These are phyloP conservation scores for Meta bourneti DNA, from an alignment of 2,888 invertebrate genomes.

Conservation along the genomic window DNA sequence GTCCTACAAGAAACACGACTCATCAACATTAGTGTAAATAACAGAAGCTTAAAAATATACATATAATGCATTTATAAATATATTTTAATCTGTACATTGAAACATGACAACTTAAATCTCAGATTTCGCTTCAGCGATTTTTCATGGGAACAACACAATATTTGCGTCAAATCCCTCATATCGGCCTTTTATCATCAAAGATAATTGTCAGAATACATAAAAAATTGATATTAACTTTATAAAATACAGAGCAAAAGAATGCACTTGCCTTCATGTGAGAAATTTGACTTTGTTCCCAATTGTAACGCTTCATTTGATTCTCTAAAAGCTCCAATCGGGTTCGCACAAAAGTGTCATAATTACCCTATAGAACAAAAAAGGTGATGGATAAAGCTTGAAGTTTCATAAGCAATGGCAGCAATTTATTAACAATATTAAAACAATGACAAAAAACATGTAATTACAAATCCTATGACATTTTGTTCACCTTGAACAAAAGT, in stretches of 20 bases:
- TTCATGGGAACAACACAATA: constrained; percentile 14
- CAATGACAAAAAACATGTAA: no score
- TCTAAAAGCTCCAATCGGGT: constrained; percentile 96
- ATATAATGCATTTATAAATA: no score
- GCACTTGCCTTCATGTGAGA: constrained; percentile 94
- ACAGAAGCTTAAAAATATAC: no score
- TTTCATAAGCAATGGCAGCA: background rate
- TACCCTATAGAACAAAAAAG: constrained; percentile 83
- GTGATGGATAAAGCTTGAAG: background rate
- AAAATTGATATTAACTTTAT: background rate
- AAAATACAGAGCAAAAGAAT: background rate
- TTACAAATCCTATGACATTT: no score
- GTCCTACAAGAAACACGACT: no score
- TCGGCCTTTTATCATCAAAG: constrained; percentile 38
- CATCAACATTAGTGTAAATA: no score
- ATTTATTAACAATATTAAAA: background rate
- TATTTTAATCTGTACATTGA: no score
- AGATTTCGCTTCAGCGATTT: constrained; percentile 14
- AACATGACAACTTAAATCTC: constrained; percentile 7
- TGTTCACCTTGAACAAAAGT: no score
- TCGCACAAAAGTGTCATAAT: constrained; percentile 97
- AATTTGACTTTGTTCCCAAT: constrained; percentile 99
- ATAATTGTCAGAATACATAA: background rate
- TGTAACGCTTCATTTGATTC: constrained; percentile 99
- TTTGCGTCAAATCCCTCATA: constrained; percentile 31